Percentiles rank a stretch among this genome's conserved stretches.
Conservation (phyloP, 2,797 vertebrate species). For the Schizopygopsis pylzovi region DNA sequence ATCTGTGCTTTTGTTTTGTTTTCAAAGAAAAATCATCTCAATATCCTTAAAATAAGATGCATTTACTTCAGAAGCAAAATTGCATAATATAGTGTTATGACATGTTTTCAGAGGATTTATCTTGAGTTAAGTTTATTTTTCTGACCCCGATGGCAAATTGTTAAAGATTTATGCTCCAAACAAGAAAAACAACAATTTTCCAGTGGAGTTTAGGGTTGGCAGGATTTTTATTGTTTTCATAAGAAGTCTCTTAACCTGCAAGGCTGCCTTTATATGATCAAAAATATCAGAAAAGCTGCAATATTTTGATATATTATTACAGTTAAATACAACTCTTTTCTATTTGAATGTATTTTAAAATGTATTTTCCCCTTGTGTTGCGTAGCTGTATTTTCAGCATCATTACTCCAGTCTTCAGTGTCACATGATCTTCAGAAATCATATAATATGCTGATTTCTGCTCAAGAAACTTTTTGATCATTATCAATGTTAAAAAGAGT, state of each 20-base stretch:
- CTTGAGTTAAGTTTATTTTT: not conserved
- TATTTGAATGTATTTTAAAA: not conserved
- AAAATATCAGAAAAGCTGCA: too few relatives aligned
- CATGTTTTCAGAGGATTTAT: not conserved
- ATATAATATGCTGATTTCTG: not conserved
- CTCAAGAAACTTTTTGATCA: not conserved
- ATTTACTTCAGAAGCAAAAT: not conserved
- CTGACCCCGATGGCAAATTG: not conserved
- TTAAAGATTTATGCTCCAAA: not conserved
- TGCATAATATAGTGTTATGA: slow-evolving; percentile 4
- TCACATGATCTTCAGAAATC: not conserved
- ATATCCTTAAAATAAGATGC: not conserved
- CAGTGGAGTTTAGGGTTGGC: not conserved
- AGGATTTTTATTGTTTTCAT: not conserved
- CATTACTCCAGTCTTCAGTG: not conserved
- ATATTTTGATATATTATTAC: not conserved
- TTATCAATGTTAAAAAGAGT: not conserved
- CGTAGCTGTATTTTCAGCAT: not conserved
- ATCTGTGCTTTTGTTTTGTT: not conserved
- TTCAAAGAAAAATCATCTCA: not conserved
- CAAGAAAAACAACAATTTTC: not conserved
- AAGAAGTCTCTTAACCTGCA: not conserved
- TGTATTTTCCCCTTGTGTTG: not conserved
- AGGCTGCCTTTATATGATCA: not conserved
- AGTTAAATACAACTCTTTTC: not conserved